Evolutionary conservation across 2,797 vertebrate species (phyloP), one percentile per base, ranked within the genome.

Genomic region (Urophycis tenuis): DNA sequence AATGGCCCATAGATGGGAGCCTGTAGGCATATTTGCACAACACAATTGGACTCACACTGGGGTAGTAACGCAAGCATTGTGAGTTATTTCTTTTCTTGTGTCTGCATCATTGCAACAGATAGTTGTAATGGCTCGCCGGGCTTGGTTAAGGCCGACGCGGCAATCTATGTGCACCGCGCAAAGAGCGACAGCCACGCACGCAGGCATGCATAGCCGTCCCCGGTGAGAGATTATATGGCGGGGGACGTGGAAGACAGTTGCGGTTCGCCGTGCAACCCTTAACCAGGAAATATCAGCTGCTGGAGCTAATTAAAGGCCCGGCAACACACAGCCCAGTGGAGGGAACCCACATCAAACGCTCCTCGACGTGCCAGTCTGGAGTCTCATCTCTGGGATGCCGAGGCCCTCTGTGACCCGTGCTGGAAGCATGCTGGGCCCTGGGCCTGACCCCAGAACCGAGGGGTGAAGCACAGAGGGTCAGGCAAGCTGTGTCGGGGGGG

Each of bases 271-370:
- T n/a, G 60, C 10, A 1, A 67, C 81, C 87, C 85, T 88, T 84
- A 90, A 89, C 92, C 92, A 94, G 93, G 92, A 95, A 95, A 88
- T 85, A 90, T 88, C 92, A 93, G 93, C 92, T 89, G 87, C 94
- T 94, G 93, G 93, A 94, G 93, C 93, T 95, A 93, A 96, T 97
- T 95, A 95, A 92, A 91, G 78, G 89, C 89, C 87, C 87, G 92
- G 93, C 92, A 94, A 94, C 92, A 89, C 84, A 14, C n/a, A 25
- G 22, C 53, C n/a, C n/a, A 60, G 53, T 25, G 5, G 53, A 60
- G 84, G 78, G 72, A 70, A 70, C 79, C 32, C 86, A 93, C 92
- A 93, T 95, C 93, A 95, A 95, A 95, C 90, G 67, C 89, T 90
- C 86, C 80, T 85, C 88, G 81, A 91, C 87, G 83, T 89, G 90